phyloP scores from a whole-genome alignment of 2,113 vertebrate species.

The Megaceryle torquata region DNA sequence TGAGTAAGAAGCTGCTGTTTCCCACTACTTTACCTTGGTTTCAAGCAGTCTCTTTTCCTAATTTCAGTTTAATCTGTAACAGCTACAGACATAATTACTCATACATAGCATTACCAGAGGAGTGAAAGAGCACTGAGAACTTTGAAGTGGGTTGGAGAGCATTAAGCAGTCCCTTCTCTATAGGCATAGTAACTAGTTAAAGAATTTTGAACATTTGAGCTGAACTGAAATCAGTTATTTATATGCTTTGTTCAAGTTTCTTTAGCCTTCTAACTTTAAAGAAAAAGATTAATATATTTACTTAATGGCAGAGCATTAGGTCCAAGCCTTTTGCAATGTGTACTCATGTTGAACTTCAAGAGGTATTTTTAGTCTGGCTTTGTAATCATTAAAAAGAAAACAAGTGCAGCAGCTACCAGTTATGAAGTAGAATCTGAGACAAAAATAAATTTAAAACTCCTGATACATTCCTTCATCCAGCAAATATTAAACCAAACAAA shows the following conservation, averaged over 20 bases:
- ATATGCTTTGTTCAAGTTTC: not conserved
- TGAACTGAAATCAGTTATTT: slow-evolving; percentile 1
- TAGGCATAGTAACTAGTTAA: not conserved
- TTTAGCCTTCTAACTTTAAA: not conserved
- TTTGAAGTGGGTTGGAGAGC: not conserved
- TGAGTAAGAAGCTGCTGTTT: not conserved
- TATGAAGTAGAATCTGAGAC: not conserved
- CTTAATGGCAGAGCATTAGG: not conserved
- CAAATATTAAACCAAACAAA: not conserved
- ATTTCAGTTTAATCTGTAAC: not conserved
- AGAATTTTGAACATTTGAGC: not conserved
- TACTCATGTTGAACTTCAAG: not conserved
- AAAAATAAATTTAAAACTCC: slow-evolving; percentile 18
- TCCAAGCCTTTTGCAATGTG: not conserved
- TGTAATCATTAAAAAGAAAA: not conserved
- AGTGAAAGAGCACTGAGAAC: not conserved
- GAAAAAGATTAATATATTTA: not conserved
- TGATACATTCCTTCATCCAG: not conserved
- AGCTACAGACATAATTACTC: not conserved
- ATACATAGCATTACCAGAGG: not conserved
- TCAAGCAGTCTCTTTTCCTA: not conserved
- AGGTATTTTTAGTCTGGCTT: slow-evolving; percentile 1
- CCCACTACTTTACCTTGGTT: not conserved
- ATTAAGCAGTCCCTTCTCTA: not conserved
- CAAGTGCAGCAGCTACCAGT: not conserved